phyloP scores from a whole-genome alignment of 2,113 vertebrate species.

The Nipponia nippon region DNA sequence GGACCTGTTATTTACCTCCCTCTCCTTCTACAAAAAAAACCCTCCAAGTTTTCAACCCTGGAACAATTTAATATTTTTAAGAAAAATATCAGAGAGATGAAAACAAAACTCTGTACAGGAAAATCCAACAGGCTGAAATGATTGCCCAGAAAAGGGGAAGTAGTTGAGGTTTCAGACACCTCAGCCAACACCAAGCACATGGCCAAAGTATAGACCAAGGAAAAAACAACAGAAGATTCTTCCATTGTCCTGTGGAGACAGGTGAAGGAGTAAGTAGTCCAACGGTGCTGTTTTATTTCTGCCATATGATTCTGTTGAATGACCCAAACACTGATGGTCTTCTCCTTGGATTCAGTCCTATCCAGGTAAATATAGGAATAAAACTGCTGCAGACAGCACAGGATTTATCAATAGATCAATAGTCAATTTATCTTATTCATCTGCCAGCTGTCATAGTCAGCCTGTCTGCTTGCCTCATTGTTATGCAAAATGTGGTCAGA shows the following conservation, averaged over 20 bases:
- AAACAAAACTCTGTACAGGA: background rate
- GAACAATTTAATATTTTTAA: background rate
- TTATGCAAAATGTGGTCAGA: slow-evolving; percentile 12
- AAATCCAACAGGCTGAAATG: background rate
- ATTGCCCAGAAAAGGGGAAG: background rate
- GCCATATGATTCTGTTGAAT: background rate
- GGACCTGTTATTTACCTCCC: background rate
- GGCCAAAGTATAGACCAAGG: background rate
- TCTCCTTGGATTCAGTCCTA: background rate
- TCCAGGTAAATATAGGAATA: background rate
- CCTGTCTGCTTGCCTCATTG: background rate
- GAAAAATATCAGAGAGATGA: background rate
- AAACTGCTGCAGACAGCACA: background rate
- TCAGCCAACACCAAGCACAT: background rate
- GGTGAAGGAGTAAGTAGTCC: background rate
- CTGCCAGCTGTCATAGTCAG: background rate
- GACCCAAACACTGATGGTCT: background rate
- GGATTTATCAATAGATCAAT: slow-evolving; percentile 32
- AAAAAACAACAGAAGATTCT: background rate
- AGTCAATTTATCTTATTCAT: slow-evolving; percentile 8
- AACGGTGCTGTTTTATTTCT: background rate
- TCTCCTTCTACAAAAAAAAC: background rate
- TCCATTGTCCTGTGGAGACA: background rate
- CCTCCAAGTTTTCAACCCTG: background rate
- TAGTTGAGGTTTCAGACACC: background rate